Percentiles rank a stretch among this genome's conserved stretches.
Evolutionary conservation across 2,797 vertebrate species (phyloP).

Genomic region (Psittacula derbiana): DNA sequence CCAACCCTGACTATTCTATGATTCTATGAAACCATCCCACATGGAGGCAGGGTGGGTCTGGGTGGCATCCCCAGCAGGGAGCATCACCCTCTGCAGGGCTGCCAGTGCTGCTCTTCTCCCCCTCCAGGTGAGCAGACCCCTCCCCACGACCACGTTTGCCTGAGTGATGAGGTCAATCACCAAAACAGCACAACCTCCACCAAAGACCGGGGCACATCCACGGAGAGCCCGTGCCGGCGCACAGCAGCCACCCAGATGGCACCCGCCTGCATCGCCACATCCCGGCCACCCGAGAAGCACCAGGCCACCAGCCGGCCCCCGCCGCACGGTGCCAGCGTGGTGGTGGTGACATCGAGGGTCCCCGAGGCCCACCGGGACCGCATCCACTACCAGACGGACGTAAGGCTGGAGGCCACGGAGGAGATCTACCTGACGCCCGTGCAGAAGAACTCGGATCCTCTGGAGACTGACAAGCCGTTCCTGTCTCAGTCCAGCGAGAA

Average conservation of each 20-base stretch:
- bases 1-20: too few species aligned
- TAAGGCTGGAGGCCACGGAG: slow-evolving; percentile 91
- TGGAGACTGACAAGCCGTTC: slow-evolving; percentile 76
- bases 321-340: slow-evolving; percentile 53
- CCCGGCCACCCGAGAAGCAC: slow-evolving; percentile 53
- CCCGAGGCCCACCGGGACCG: slow-evolving; percentile 85
- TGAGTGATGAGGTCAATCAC: slow-evolving; percentile 92
- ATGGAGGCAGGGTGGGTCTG: background rate
- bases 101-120: background rate
- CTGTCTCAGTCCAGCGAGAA: slow-evolving; percentile 87
- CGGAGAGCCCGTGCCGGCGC: slow-evolving; percentile 87
- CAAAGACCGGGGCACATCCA: slow-evolving; percentile 95
- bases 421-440: slow-evolving; percentile 95
- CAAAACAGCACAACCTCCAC: slow-evolving; percentile 87
- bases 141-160: slow-evolving; percentile 91
- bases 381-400: slow-evolving; percentile 89
- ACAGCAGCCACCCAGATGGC: slow-evolving; percentile 81
- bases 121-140: slow-evolving; percentile 87
- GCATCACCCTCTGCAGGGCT: background rate
- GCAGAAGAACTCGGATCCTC: slow-evolving; percentile 83
- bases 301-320: slow-evolving; percentile 59
- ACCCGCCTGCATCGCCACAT: slow-evolving; percentile 50
- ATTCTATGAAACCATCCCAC: background rate
- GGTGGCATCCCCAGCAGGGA: background rate
- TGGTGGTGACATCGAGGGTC: slow-evolving; percentile 57